These are phyloP conservation scores for Stenurella melanura DNA, from an alignment of 2,888 invertebrate genomes.

Conservation along the genomic window DNA sequence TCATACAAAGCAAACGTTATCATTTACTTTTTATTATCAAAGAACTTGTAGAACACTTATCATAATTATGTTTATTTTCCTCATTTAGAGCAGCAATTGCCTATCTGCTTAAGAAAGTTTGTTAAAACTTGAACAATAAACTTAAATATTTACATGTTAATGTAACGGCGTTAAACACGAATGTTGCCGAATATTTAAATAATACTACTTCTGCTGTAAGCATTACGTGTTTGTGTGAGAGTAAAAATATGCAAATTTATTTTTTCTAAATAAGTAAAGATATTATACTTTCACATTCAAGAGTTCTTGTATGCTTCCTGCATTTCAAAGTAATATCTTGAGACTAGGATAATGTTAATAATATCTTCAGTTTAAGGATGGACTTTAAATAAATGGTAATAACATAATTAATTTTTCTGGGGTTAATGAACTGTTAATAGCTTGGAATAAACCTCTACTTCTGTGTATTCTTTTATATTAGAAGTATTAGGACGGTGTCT, in stretches of 20 bases:
- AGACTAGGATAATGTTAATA: too few species aligned
- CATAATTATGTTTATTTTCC: constrained; percentile 20
- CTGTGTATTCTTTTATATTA: too few species aligned
- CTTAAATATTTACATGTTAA: constrained; percentile 28
- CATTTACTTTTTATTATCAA: constrained; percentile 6
- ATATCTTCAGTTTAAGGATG: too few species aligned
- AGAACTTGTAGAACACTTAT: constrained; percentile 5
- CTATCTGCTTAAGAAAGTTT: neutral
- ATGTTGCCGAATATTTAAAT: neutral
- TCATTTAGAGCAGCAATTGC: constrained; percentile 5
- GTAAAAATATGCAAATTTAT: constrained; percentile 11
- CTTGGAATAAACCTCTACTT: too few species aligned
- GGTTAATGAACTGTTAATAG: too few species aligned
- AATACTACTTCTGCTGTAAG: neutral
- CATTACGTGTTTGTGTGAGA: neutral
- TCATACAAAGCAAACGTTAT: neutral
- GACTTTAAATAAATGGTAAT: too few species aligned
- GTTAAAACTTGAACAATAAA: constrained; percentile 3
- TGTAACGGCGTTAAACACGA: constrained; percentile 2
- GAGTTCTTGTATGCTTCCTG: too few species aligned
- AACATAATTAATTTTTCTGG: too few species aligned
- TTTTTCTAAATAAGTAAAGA: neutral
- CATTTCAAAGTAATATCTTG: too few species aligned
- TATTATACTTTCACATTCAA: neutral
- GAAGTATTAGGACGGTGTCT: too few species aligned